phyloP scores from a whole-genome alignment of 2,113 vertebrate genomes.

The Neogale vison region DNA sequence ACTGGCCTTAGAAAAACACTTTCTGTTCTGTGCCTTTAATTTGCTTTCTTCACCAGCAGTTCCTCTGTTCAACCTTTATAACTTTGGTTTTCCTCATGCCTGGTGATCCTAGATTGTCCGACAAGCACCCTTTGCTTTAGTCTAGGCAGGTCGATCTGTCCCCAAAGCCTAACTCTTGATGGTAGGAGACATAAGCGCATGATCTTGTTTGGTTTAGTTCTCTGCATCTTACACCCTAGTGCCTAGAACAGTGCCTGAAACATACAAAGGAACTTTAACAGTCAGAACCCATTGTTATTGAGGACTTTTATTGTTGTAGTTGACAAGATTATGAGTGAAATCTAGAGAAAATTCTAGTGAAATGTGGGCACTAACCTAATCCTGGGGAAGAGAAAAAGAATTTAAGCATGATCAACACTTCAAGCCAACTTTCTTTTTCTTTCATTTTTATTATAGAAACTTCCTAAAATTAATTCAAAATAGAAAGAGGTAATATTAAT shows the following conservation, averaged over 20 bases:
- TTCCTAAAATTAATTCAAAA: slow-evolving; percentile 35
- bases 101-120: background rate
- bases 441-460: slow-evolving; percentile 24
- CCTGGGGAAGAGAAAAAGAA: background rate
- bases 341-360: background rate
- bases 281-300: background rate
- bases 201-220: background rate
- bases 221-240: background rate
- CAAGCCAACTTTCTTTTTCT: background rate
- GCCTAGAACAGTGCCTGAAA: background rate
- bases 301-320: background rate
- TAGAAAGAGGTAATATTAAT: background rate
- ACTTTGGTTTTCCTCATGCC: background rate
- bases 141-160: background rate
- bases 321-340: background rate
- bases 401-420: background rate
- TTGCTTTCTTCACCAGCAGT: background rate
- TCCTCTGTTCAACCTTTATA: background rate
- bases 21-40: background rate
- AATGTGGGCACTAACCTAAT: background rate
- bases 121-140: background rate
- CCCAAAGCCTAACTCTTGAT: background rate
- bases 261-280: background rate
- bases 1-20: background rate
- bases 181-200: background rate